phyloP scores from a whole-genome alignment of 2,888 invertebrate genomes.

The Eupithecia inturbata region DNA sequence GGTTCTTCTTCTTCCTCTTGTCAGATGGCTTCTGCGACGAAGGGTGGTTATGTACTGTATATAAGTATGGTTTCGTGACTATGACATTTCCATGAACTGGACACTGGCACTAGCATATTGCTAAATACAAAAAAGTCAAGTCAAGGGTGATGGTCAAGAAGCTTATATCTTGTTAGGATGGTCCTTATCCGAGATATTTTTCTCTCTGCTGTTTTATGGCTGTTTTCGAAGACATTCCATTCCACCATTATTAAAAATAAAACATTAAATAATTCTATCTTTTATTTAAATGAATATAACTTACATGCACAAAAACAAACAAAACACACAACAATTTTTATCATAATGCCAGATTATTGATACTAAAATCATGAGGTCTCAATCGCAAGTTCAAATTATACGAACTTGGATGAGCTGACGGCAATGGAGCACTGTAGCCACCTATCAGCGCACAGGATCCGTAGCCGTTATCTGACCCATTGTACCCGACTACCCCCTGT shows the following conservation, averaged over 20 bases:
- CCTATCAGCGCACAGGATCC: constrained; percentile 76
- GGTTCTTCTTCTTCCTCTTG: no score
- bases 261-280: background rate
- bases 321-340: background rate
- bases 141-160: no score
- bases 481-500: constrained; percentile 68
- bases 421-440: constrained; percentile 70
- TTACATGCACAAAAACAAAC: background rate
- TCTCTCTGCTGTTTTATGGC: background rate
- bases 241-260: background rate
- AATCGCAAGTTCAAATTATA: constrained; percentile 83
- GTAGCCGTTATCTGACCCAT: constrained; percentile 66
- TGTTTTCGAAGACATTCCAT: background rate
- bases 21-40: no score
- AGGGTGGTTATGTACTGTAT: no score
- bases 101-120: no score
- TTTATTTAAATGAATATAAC: background rate
- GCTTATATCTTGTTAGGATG: no score
- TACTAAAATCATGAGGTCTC: constrained; percentile 84
- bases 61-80: no score
- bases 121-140: no score
- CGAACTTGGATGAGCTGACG: constrained; percentile 73
- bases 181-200: no score
- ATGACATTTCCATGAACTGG: no score
- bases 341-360: constrained; percentile 78